Conservation (phyloP, 2,113 vertebrate species). For the Bubo bubo region DNA sequence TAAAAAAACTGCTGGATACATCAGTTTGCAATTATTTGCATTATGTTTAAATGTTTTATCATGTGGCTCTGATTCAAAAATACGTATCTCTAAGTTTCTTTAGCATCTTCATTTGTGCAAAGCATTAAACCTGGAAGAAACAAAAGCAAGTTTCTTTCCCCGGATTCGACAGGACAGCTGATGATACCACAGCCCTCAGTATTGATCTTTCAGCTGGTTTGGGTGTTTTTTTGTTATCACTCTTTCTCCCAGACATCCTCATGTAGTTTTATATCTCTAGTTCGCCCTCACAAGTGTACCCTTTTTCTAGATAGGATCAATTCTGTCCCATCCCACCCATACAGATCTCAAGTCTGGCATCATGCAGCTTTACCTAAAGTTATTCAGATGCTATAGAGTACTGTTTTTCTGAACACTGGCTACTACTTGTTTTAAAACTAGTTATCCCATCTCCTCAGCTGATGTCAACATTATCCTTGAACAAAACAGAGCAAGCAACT, state of each 20-base stretch:
- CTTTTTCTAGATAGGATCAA: not conserved
- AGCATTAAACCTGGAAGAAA: not conserved
- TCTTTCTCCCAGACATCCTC: not conserved
- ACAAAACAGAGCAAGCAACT: not conserved
- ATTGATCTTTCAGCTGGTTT: not conserved
- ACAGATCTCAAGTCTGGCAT: not conserved
- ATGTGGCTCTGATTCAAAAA: conserved; percentile 65
- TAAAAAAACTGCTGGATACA: conserved; percentile 54
- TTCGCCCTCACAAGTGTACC: not conserved
- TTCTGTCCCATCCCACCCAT: not conserved
- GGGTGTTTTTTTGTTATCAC: not conserved
- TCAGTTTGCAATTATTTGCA: conserved; percentile 77
- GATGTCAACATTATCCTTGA: not conserved
- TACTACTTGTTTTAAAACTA: not conserved
- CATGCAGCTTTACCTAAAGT: not conserved
- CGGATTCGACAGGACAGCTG: not conserved
- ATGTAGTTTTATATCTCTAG: not conserved
- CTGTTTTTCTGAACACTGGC: not conserved
- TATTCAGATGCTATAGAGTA: not conserved
- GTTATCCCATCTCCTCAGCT: not conserved
- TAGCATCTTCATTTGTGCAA: conserved; percentile 25
- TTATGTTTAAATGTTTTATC: conserved; percentile 75
- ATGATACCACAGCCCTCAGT: not conserved
- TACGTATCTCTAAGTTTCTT: conserved; percentile 35
- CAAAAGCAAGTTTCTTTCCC: not conserved